Evolutionary conservation across 2,888 invertebrate genomes (phyloP).

Genomic region (Furcula furcula): DNA sequence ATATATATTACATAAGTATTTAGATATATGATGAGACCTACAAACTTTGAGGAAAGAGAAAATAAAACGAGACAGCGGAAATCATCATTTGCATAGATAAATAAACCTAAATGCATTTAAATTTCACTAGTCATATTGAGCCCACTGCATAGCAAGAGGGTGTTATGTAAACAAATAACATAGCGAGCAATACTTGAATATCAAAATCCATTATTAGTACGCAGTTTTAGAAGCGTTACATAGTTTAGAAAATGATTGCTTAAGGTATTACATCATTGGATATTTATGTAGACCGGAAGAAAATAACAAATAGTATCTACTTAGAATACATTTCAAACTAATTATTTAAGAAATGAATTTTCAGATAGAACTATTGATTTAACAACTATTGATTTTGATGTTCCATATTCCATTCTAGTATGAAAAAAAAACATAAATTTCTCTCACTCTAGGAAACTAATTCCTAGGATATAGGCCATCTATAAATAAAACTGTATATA

Average conservation of each 20-base stretch:
- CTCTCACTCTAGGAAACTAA: no score
- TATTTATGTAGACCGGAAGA: slow-evolving; percentile 17
- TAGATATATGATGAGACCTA: background rate
- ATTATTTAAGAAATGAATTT: no score
- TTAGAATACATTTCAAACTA: no score
- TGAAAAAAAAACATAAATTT: no score
- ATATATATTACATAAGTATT: no score
- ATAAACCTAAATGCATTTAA: background rate
- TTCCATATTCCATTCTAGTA: no score
- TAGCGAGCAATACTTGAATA: slow-evolving; percentile 10
- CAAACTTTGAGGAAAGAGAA: background rate
- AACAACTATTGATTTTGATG: no score
- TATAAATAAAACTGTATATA: no score
- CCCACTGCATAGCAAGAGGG: background rate
- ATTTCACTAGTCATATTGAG: background rate
- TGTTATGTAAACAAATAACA: slow-evolving; percentile 16
- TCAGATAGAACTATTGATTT: no score
- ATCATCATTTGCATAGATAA: background rate
- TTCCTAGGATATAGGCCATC: no score
- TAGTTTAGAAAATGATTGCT: slow-evolving; percentile 13
- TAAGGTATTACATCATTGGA: slow-evolving; percentile 9
- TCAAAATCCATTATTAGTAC: slow-evolving; percentile 5
- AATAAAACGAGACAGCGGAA: no score
- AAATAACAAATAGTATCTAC: no score
- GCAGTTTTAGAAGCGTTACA: slow-evolving; percentile 15